Percentiles rank a stretch among this genome's conserved stretches.
These are phyloP conservation scores for Drosophila nr. fundita DNA, from an alignment of 2,888 invertebrate species.

Conservation along the genomic window DNA sequence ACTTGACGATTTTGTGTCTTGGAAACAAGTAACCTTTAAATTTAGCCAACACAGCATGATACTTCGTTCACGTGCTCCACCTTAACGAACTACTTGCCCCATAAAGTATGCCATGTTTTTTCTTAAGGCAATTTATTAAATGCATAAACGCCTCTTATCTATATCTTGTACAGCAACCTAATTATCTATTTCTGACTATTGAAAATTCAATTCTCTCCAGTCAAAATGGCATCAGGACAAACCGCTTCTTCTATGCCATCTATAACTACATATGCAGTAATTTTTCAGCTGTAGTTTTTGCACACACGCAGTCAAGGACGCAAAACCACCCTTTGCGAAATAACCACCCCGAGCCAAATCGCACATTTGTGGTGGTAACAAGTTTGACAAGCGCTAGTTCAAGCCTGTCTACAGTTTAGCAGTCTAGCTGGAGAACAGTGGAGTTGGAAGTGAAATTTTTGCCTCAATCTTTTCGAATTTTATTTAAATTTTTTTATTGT, in stretches of 20 bases:
- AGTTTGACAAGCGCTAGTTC: slow-evolving; percentile 11
- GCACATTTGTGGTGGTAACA: neutral
- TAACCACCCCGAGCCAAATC: neutral
- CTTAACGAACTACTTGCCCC: neutral
- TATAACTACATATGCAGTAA: neutral
- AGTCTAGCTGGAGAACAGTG: neutral
- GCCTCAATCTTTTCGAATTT: slow-evolving; percentile 65
- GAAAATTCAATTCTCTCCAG: neutral
- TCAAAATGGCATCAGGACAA: neutral
- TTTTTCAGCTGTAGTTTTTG: neutral
- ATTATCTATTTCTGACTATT: neutral
- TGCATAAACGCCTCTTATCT: neutral
- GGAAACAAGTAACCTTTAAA: neutral
- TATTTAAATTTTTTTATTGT: slow-evolving; percentile 48
- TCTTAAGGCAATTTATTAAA: neutral
- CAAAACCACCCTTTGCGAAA: neutral
- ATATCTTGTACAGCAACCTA: neutral
- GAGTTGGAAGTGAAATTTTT: slow-evolving; percentile 2
- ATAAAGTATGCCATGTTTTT: neutral
- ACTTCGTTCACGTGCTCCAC: neutral
- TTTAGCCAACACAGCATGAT: neutral
- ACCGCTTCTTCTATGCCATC: neutral
- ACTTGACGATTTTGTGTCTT: neutral
- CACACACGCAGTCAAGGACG: neutral
- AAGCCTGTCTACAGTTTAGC: slow-evolving; percentile 10